A percentile compares a stretch with the other conserved stretches of the same genome.
Evolutionary conservation across 1,140 invertebrate species (phyloP).

Genomic region (Bombus haemorrhoidalis): DNA sequence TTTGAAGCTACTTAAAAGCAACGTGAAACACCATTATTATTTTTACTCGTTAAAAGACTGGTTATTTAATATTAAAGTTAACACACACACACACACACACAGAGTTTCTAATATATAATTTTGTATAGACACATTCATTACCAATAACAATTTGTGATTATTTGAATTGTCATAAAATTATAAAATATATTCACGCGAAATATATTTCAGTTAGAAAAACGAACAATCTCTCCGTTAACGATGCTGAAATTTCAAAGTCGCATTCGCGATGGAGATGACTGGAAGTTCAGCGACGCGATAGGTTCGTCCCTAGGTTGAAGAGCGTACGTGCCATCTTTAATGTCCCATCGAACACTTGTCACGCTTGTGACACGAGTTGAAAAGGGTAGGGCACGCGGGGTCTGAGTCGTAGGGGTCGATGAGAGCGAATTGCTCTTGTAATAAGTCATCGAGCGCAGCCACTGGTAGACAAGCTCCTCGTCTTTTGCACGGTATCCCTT

Average conservation of each 20-base stretch:
- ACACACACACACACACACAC: no score
- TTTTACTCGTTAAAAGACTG: no score
- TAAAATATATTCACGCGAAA: no score
- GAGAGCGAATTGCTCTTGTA: constrained; percentile 69
- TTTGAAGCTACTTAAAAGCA: no score
- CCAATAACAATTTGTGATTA: no score
- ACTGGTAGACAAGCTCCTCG: constrained; percentile 59
- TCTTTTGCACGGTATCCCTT: constrained; percentile 60
- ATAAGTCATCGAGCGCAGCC: constrained; percentile 73
- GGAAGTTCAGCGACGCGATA: background rate
- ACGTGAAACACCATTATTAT: no score
- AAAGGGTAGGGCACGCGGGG: constrained; percentile 16
- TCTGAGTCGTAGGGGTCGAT: constrained; percentile 53
- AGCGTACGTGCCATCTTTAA: constrained; percentile 46
- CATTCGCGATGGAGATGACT: background rate
- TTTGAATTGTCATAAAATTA: background rate
- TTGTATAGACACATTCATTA: no score
- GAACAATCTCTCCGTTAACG: background rate
- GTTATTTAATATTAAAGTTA: background rate
- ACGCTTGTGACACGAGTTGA: constrained; percentile 28
- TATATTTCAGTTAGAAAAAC: no score
- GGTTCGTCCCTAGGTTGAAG: background rate
- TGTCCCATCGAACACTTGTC: constrained; percentile 37
- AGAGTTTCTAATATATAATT: no score
- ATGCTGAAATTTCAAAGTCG: background rate